These are phyloP conservation scores for Lycopodina hypogea DNA, from an alignment of 37 sponge, comb jelly and placozoan genomes.

Conservation along the genomic window DNA sequence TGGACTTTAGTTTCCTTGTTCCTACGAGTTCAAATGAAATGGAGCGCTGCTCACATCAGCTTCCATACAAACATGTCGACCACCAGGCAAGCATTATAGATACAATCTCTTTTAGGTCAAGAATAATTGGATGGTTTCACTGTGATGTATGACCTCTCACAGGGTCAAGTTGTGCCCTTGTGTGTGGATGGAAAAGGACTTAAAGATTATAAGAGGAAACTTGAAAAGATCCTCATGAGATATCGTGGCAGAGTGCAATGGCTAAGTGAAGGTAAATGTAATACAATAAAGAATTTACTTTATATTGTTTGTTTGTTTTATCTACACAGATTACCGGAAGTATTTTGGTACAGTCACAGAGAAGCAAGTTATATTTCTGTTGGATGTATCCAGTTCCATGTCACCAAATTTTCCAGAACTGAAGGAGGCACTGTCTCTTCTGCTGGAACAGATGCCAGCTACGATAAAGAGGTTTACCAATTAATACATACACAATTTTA, in stretches of 20 bases:
- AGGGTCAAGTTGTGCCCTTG: conserved; percentile 39
- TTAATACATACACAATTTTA: neutral
- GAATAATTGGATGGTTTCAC: neutral
- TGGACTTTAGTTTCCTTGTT: neutral
- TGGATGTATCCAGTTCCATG: conserved; percentile 53
- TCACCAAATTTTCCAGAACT: conserved; percentile 1
- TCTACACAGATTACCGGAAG: conserved; percentile 5
- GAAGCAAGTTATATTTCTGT: conserved; percentile 20
- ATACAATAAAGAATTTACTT: neutral
- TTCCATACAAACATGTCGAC: conserved; percentile 21
- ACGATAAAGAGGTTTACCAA: conserved; percentile 16
- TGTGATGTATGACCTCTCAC: neutral
- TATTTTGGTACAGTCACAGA: conserved; percentile 30
- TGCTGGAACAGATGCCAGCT: conserved; percentile 6
- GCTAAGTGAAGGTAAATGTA: conserved; percentile 18
- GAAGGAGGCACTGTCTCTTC: neutral
- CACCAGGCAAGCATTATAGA: conserved; percentile 10
- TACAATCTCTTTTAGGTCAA: neutral
- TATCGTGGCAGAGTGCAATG: conserved; percentile 32
- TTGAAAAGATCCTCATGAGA: neutral
- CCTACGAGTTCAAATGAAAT: neutral
- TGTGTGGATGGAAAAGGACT: conserved; percentile 7
- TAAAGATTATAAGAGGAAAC: neutral
- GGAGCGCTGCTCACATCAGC: neutral
- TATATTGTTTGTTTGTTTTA: neutral